Percentiles rank a stretch among this genome's conserved stretches.
phyloP scores from a whole-genome alignment of 2,888 invertebrate species.

The Drepanosiphum platanoidis region DNA sequence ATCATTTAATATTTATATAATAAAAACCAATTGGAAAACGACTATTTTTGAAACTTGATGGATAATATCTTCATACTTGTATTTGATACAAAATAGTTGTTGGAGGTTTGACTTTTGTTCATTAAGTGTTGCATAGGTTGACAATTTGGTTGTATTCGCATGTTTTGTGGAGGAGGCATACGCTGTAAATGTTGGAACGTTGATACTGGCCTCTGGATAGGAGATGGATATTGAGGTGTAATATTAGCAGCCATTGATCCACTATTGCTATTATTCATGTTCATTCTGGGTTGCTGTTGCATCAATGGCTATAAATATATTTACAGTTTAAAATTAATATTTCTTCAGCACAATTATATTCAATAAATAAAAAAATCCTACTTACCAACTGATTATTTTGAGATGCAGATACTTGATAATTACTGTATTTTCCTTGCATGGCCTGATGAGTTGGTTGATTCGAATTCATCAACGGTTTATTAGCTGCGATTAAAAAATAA shows the following conservation, averaged over 20 bases:
- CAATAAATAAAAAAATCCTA: neutral
- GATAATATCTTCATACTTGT: constrained; percentile 1
- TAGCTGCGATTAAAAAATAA: constrained; percentile 11
- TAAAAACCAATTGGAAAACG: neutral
- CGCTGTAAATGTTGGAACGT: constrained; percentile 45
- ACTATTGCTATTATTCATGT: constrained; percentile 46
- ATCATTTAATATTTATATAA: neutral
- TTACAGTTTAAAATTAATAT: neutral
- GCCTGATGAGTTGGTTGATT: constrained; percentile 59
- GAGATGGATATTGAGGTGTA: constrained; percentile 57
- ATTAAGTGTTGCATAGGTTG: constrained; percentile 58
- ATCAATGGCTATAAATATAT: constrained; percentile 27
- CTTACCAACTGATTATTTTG: constrained; percentile 60
- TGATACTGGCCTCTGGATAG: constrained; percentile 55
- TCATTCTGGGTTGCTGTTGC: constrained; percentile 57
- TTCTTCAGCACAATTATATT: neutral
- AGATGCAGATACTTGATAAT: constrained; percentile 56
- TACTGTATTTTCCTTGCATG: constrained; percentile 57
- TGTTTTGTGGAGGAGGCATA: constrained; percentile 57
- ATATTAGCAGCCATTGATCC: constrained; percentile 55
- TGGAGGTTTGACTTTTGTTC: constrained; percentile 54
- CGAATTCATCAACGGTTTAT: constrained; percentile 56
- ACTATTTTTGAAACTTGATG: neutral
- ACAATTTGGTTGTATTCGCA: constrained; percentile 51
- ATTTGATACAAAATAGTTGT: constrained; percentile 53